These are phyloP conservation scores for Caenorhabditis doughertyi DNA, from an alignment of 2,888 invertebrate species.

Conservation along the genomic window DNA sequence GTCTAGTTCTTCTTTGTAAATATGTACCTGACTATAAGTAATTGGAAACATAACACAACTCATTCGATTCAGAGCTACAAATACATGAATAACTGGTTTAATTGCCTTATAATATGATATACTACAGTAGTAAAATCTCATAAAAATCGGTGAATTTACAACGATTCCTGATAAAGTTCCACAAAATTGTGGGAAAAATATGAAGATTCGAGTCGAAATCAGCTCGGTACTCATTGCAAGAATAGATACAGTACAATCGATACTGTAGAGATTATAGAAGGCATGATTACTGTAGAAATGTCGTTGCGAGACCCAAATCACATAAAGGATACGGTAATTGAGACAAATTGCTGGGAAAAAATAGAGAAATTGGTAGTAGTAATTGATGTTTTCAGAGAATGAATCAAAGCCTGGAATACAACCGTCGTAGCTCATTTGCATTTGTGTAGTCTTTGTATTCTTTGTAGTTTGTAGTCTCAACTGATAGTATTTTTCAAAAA, in stretches of 20 bases:
- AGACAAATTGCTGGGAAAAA: conserved; percentile 29
- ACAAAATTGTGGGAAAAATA: conserved; percentile 51
- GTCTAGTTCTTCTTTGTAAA: too few relatives aligned
- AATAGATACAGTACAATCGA: conserved; percentile 28
- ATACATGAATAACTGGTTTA: conserved; percentile 46
- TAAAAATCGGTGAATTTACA: conserved; percentile 22
- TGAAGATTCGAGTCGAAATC: conserved; percentile 14
- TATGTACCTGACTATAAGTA: conserved; percentile 52
- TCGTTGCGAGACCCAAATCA: conserved; percentile 52
- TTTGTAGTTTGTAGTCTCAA: not conserved
- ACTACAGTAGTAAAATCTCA: conserved; percentile 34
- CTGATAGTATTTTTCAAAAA: too few relatives aligned
- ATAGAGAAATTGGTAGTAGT: conserved; percentile 40
- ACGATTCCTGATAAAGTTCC: conserved; percentile 22
- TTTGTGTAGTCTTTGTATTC: not conserved
- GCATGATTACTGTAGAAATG: conserved; percentile 47
- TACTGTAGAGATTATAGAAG: conserved; percentile 50
- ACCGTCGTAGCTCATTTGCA: conserved; percentile 32
- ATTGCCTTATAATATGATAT: conserved; percentile 38
- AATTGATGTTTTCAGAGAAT: conserved; percentile 47
- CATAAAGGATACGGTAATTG: conserved; percentile 56
- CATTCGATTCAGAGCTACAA: conserved; percentile 50
- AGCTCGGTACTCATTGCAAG: conserved; percentile 43
- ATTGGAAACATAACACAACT: conserved; percentile 54
- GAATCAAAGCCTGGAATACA: conserved; percentile 6